Evolutionary conservation across 2,113 vertebrate genomes (phyloP).

Genomic region (Notarius quadriscutis): DNA sequence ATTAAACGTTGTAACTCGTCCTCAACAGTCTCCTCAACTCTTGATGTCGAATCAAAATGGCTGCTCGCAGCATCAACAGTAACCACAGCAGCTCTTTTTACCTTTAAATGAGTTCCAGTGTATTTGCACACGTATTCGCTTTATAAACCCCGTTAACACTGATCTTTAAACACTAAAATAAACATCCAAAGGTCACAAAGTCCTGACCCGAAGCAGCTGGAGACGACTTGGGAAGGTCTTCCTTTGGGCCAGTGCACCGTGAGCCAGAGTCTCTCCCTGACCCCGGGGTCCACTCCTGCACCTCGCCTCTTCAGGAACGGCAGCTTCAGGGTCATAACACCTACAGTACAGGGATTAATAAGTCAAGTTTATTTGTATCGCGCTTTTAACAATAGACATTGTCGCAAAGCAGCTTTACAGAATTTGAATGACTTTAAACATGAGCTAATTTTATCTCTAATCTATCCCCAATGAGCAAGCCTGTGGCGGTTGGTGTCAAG

Average conservation of each 20-base stretch:
- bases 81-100: not conserved
- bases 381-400: too few relatives aligned
- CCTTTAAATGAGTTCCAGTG: not conserved
- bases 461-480: too few relatives aligned
- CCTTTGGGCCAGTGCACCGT: conserved; percentile 84
- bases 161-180: too few relatives aligned
- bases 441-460: too few relatives aligned
- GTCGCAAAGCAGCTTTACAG: too few relatives aligned
- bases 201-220: conserved; percentile 88
- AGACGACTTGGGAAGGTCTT: conserved; percentile 77
- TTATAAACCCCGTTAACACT: not conserved
- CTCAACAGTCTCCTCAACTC: not conserved
- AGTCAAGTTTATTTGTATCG: too few relatives aligned
- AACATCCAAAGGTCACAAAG: not conserved
- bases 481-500: too few relatives aligned
- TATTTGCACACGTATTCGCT: not conserved
- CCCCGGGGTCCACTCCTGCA: conserved; percentile 74
- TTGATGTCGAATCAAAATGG: too few relatives aligned
- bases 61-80: too few relatives aligned
- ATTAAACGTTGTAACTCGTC: not conserved
- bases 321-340: conserved; percentile 84
- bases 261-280: conserved; percentile 95
- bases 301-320: conserved; percentile 89
- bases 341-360: conserved; percentile 58
- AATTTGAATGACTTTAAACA: too few relatives aligned